Evolutionary conservation across 37 sponge, comb jelly and placozoan species (phyloP), one percentile per base, ranked within the genome.

Genomic region (Chondrilla cf. caribensis): DNA sequence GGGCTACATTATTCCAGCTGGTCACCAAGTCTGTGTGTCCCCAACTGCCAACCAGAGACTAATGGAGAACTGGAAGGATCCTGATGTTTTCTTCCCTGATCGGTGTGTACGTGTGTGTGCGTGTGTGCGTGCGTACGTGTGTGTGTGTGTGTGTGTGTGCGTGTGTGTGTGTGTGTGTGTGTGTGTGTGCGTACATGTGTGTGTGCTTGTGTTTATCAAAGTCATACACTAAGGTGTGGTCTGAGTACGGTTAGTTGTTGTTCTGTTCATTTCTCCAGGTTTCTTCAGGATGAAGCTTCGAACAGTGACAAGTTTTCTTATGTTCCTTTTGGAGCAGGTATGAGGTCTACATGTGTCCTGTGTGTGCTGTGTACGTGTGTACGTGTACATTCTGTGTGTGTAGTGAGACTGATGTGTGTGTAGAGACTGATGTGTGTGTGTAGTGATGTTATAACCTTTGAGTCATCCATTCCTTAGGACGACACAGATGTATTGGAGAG

Each of bases 241-340:
- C 17, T 11, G 11, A 17, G 11, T 19, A n/a, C n/a, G n/a, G n/a
- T n/a, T n/a, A n/a, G n/a, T n/a, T n/a, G n/a, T n/a, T n/a, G n/a
- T n/a, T n/a, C n/a, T n/a, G n/a, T n/a, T n/a, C n/a, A n/a, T n/a
- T n/a, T n/a, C n/a, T 36, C 0, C 67, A 81, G 83, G 73, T 71
- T 83, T 40, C 71, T 83, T 31, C 73, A 66, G 68, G 24, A 44
- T 18, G 78, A 84, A 47, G 29, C 67, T 3, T n/a, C 41, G 22
- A 65, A 86, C 58, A 81, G 70, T 73, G 94, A 93, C 31, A 95
- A 92, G 79, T 95, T 95, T 44, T 58, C 89, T 14, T 95, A 93
- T 58, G 87, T 95, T 0, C 95, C 95, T 24, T 95, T 95, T 87
- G 95, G 95, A 73, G 95, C 95, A 81, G 95, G 94, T 93, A 38